These are phyloP conservation scores for Hemistola chrysoprasaria DNA, from an alignment of 2,888 invertebrate genomes.

Conservation along the genomic window DNA sequence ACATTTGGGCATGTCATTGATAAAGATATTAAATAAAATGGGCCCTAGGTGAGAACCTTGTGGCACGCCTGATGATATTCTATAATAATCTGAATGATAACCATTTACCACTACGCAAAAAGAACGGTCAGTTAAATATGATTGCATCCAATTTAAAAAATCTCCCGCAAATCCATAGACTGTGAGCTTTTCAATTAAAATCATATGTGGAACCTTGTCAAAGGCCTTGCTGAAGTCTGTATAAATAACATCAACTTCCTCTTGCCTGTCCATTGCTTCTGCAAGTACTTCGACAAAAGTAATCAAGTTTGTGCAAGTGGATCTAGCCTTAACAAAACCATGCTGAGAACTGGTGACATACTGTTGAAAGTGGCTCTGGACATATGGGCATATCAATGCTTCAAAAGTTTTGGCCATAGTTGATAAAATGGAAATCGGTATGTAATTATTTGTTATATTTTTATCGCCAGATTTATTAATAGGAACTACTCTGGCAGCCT, in stretches of 20 bases:
- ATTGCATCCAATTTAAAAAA: background rate
- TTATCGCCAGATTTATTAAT: constrained; percentile 4
- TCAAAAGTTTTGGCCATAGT: background rate
- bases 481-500: constrained; percentile 1
- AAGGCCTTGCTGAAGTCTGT: constrained; percentile 6
- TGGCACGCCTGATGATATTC: background rate
- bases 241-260: constrained; percentile 4
- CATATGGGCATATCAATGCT: background rate
- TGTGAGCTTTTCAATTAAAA: background rate
- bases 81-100: background rate
- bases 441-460: constrained; percentile 1
- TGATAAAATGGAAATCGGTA: constrained; percentile 6
- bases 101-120: background rate
- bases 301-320: background rate
- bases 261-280: background rate
- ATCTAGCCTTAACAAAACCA: background rate
- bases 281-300: background rate
- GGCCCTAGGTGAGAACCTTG: constrained; percentile 2
- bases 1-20: background rate
- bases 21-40: background rate
- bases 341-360: background rate
- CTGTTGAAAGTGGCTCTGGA: background rate
- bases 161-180: background rate
- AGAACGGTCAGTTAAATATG: background rate
- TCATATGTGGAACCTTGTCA: constrained; percentile 3